Percentiles rank a stretch among this genome's conserved stretches.
phyloP scores from a whole-genome alignment of 2,113 vertebrate species.

The Oncorhynchus kisutch region DNA sequence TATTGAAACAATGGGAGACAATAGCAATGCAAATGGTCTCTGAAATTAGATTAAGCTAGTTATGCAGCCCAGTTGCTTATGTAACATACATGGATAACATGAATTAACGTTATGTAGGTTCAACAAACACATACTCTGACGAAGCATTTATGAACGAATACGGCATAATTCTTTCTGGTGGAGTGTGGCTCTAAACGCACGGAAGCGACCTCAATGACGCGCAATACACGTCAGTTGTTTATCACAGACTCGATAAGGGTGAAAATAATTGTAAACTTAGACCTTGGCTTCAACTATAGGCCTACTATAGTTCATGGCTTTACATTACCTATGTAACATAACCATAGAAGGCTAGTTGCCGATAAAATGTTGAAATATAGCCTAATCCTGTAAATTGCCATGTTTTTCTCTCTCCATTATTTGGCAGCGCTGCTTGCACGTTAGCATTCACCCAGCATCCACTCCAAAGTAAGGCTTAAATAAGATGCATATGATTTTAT shows the following conservation, averaged over 20 bases:
- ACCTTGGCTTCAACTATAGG: not conserved
- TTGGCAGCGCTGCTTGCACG: not conserved
- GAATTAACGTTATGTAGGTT: not conserved
- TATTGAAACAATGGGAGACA: constrained; percentile 67
- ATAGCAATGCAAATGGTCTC: constrained; percentile 24
- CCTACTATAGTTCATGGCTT: not conserved
- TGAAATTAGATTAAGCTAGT: not conserved
- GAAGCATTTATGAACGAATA: not conserved
- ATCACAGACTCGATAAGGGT: not conserved
- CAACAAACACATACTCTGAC: not conserved
- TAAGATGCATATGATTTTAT: not conserved
- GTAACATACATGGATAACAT: not conserved
- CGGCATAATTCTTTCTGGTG: not conserved
- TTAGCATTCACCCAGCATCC: not conserved
- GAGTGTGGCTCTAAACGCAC: not conserved
- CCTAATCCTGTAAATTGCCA: too few relatives aligned
- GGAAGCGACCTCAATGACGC: constrained; percentile 20
- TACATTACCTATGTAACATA: not conserved
- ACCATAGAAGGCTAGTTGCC: not conserved
- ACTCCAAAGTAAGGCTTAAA: not conserved
- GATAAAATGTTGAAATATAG: too few relatives aligned
- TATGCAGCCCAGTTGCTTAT: not conserved
- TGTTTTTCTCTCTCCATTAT: not conserved
- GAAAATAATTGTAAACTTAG: not conserved
- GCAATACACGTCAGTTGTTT: constrained; percentile 11